These are phyloP conservation scores for Chaetorhynchus papuensis DNA, from an alignment of 2,113 vertebrate species.

Conservation along the genomic window DNA sequence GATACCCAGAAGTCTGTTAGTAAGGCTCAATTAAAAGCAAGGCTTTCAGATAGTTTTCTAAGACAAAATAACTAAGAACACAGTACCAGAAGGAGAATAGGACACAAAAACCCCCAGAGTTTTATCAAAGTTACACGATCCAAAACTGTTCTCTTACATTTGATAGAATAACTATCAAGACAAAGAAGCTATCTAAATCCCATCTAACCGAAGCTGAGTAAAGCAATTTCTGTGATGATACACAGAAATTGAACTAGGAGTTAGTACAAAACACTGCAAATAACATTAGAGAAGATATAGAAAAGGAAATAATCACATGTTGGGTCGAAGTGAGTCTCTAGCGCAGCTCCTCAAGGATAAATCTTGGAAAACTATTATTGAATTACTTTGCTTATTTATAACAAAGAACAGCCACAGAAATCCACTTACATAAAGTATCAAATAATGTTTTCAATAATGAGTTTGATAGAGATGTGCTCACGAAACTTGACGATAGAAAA, in stretches of 20 bases:
- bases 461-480: background rate
- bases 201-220: background rate
- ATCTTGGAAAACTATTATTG: background rate
- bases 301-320: background rate
- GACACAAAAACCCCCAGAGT: background rate
- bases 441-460: background rate
- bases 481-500: rapidly evolving
- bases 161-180: background rate
- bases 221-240: background rate
- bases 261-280: background rate
- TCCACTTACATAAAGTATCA: background rate
- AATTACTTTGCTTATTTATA: background rate
- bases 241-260: background rate
- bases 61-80: background rate
- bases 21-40: background rate
- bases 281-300: background rate
- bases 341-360: background rate
- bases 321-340: background rate
- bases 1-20: background rate
- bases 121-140: background rate
- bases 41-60: background rate
- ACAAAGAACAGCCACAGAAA: background rate
- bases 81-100: background rate
- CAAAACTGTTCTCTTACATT: background rate
- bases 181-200: background rate